Base-by-base conservation (phyloP, 2,113 vertebrate species). In the Cololabis saira region DNA sequence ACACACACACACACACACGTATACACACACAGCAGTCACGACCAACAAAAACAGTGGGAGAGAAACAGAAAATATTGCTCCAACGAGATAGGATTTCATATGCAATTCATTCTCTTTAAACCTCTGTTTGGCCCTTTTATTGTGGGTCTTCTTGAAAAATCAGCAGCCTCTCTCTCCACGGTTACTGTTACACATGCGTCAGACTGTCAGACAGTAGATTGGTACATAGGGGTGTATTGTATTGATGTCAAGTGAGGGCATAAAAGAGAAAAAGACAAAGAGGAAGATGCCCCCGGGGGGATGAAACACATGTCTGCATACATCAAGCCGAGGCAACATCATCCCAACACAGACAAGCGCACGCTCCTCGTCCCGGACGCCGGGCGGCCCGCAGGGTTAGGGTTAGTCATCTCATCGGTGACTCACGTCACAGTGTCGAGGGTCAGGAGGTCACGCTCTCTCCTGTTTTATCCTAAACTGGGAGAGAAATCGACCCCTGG, bases 321-420 rank as follows among this genome's bases (percentile, higher is more conserved):
- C 61, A 61, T 6, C 59, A 51, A 37, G n/a, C 61, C 62, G 45
- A 19, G 44, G 40, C 48, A 65, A 45, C 27, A 21, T 1, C 22
- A 47, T 0, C 54, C 1, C 40, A 24, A 43, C 3, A 74, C 44
- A 67, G 55, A 74, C 44, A 19, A 67, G 45, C 67, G 63, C 67
- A 54, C 42, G 48, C 0, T 40, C 16, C 40, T 18, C 16, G 2
- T 68, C 67, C 57, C 47, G 62, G 43, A 22, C 42, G 56, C 18
- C 6, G 57, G 27, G 18, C 40, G 24, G 77, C 83, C 81, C 3
- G 18, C 71, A 51, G 76, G 61, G 59, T 15, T 51, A 18, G 2
- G 56, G 57, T 78, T 9, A 72, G 71, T 70, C 53, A 47, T 67
- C 80, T 80, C 56, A 72, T 16, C 22, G 2, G 24, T 70, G 56